These are phyloP conservation scores for Pterobdella sp. DNA, from an alignment of 2,888 invertebrate genomes.

Conservation along the genomic window DNA sequence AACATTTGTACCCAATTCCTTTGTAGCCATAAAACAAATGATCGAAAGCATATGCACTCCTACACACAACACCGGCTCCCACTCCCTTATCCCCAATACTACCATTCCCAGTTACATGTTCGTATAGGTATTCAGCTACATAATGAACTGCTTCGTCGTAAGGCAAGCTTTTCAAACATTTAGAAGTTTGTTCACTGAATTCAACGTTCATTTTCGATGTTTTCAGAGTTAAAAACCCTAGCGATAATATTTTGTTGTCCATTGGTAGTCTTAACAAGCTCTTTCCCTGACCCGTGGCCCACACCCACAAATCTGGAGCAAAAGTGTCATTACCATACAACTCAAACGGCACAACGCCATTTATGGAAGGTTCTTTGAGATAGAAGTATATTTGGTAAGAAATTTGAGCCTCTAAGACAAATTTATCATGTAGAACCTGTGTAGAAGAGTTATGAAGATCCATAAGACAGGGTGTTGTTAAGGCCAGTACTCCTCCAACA, in stretches of 20 bases:
- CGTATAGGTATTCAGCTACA: conserved; percentile 26
- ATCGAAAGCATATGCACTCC: conserved; percentile 29
- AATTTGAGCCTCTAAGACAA: background rate
- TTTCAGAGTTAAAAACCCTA: conserved; percentile 26
- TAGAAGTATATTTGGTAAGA: conserved; percentile 25
- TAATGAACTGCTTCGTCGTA: conserved; percentile 8
- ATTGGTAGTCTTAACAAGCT: conserved; percentile 29
- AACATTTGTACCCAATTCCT: conserved; percentile 30
- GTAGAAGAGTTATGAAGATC: background rate
- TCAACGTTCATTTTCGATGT: conserved; percentile 15
- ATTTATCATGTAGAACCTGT: too few species aligned
- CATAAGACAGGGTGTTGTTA: background rate
- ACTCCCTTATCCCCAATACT: conserved; percentile 11
- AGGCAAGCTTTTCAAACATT: conserved; percentile 1
- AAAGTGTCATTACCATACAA: conserved; percentile 21
- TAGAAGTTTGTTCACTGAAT: conserved; percentile 10
- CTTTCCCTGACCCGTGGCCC: conserved; percentile 28
- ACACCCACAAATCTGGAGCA: conserved; percentile 29
- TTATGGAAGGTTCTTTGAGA: background rate
- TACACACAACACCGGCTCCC: conserved; percentile 22
- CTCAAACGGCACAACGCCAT: conserved; percentile 6
- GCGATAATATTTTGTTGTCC: conserved; percentile 27
- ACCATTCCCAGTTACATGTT: conserved; percentile 26
- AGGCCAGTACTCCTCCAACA: background rate
- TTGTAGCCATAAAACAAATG: conserved; percentile 26